Percentiles rank a stretch among this genome's conserved stretches.
These are phyloP conservation scores for Chloebia gouldiae DNA, from an alignment of 2,113 vertebrate species.

Conservation along the genomic window DNA sequence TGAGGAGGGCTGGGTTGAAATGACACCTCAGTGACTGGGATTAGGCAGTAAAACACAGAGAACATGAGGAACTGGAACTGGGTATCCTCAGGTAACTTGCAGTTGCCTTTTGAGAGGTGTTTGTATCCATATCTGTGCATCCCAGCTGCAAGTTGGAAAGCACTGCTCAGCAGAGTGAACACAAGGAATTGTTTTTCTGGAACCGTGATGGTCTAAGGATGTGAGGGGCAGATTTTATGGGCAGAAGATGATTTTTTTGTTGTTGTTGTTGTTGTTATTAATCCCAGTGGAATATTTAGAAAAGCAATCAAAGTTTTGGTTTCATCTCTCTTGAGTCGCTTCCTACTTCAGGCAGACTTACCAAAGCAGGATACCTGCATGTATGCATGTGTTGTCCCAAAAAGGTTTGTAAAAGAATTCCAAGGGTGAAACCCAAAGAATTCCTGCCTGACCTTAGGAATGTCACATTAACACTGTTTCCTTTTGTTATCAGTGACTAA, in stretches of 20 bases:
- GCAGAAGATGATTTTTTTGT: neutral
- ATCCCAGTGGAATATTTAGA: neutral
- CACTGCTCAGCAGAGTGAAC: neutral
- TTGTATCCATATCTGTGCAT: neutral
- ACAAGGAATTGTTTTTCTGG: neutral
- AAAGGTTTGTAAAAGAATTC: neutral
- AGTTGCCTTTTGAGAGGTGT: neutral
- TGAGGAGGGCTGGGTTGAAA: neutral
- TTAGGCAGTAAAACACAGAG: neutral
- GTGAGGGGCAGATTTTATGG: neutral
- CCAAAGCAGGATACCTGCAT: neutral
- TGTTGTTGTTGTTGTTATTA: neutral
- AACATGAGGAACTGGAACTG: neutral
- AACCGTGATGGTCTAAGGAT: neutral
- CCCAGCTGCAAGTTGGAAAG: neutral
- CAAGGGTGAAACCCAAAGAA: neutral
- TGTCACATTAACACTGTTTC: neutral
- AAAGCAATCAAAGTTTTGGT: neutral
- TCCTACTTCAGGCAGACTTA: neutral
- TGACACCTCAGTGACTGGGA: neutral
- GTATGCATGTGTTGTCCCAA: neutral
- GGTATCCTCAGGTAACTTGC: neutral
- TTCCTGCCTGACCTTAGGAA: neutral
- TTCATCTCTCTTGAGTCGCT: rapidly evolving
- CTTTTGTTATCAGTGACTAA: neutral